Base-by-base conservation (phyloP, 2,888 invertebrate species). In the Thecocarcelia acutangulata region DNA sequence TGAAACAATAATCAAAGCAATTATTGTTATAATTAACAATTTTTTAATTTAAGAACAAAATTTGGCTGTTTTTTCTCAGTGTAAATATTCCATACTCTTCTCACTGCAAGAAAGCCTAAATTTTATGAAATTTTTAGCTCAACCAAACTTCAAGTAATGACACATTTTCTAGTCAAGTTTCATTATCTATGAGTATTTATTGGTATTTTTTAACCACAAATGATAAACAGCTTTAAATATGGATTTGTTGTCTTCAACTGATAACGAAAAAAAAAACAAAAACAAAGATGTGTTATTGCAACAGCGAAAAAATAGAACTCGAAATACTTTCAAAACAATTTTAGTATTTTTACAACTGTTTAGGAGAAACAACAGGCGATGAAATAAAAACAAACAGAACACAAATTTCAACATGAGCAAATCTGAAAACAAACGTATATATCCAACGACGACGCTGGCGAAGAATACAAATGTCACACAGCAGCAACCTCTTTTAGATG, bases 381-480 rank as follows among this genome's bases (percentile, higher is more conserved):
- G 9, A 3, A 33, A 33, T 9, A 33, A 33, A 5, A 33, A 3
- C 4, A 33, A 33, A 33, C 33, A 33, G 9, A 33, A 33, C 5
- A 5, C 9, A 33, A 61, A 44, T 33, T 33, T 40, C 17, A 42
- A 54, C 46, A 84, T 84, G 83, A 77, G 56, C 15, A 75, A 70
- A 21, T 50, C 64, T 15, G 37, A 6, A n/a, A 86, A 83, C 76
- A 86, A 86, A 12, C 76, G 76, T 21, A 83, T 86, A 4, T 84
- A 87, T 69, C 87, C 87, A 4, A 70, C 85, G 4, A 61, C 83
- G 1, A 52, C 85, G 77, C 77, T 87, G 52, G 88, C 87, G 59
- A 58, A 74, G 58, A 37, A 17, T 48, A n/a, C 84, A 11, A 72
- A 84, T 2, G 73, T 80, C 9, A 72, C 80, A 12, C 54, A 74